Evolutionary conservation across 2,888 invertebrate species (phyloP), one percentile per base, ranked within the genome.

Genomic region (Aquatica leii): DNA sequence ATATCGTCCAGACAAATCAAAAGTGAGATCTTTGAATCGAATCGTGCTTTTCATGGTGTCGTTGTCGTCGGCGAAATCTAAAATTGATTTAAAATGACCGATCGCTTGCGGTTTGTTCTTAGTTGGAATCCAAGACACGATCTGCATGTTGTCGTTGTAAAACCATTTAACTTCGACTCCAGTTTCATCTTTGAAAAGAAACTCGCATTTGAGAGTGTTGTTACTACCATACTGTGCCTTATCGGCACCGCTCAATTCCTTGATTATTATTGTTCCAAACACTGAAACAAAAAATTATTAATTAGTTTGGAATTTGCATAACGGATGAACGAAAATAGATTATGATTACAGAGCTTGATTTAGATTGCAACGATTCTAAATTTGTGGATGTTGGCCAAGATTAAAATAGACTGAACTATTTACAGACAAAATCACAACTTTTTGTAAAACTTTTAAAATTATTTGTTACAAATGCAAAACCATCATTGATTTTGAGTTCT

Each of bases 1-100:
- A 75, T 86, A 87, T 68, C 83, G 81, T 21, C 86, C 87, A 0
- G 84, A 81, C 46, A 86, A 77, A 41, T 84, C 82, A 35, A 84
- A 84, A 59, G 80, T 82, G 48, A 84, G 76, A 50, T 81, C 71
- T 40, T 65, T 77, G 69, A 88, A 83, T 74, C 84, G 83, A 74
- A 88, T 81, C 18, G 87, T 86, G 65, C 86, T 78, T 69, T 83
- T 82, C 82, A 81, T 82, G 17, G 77, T 74, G 69, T 82, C 78
- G 63, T 81, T 75, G 61, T 76, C 78, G 72, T 82, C 83, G 24
- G 69, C 72, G 14, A 80, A 70, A 70, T 85, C 84, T 50, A 84
- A 76, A 65, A 81, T 77, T 57, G 81, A 77, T 46, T 78, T 78
- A 12, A 80, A 74, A 11, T 72, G 68, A 17, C 81, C 82, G 49